Base-by-base conservation (phyloP, 2,888 invertebrate genomes). In the Miltochrista miniata region DNA sequence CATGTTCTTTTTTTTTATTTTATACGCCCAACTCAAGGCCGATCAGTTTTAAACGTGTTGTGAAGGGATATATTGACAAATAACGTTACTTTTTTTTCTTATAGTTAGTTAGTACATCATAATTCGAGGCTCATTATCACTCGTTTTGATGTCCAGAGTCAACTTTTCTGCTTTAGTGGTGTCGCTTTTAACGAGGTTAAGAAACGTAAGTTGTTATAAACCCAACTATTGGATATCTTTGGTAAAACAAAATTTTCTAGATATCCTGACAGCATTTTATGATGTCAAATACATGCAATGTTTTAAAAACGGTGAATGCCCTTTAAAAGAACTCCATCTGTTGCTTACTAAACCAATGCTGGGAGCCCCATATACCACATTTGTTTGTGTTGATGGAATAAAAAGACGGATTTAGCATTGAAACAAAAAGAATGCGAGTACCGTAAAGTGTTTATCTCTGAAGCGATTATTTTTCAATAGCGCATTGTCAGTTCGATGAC, bases 11-110 rank as follows among this genome's bases (percentile, higher is more conserved):
- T 61, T 63, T 60, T 68, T 62, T 70, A 72, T 64, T 65, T 64
- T 51, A 24, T 24, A 24, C 5, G 18, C 59, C 47, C 53, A 44
- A 55, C 48, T 69, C 72, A 72, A 72, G 72, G 72, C 67, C 74
- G 54, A 45, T 54, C 51, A 46, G 56, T 60, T 49, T 49, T 53
- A 14, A 49, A 63, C 37, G 39, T 24, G 47, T 38, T 18, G 58
- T 54, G 54, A 64, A 64, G 68, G 65, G 56, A 58, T 54, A 55
- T 45, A 41, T 50, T 41, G 18, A 45, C 30, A 40, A 44, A 45
- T 39, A 24, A 33, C n/a, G 31, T 52, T 54, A 48, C 45, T 35
- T 47, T 44, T 52, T 11, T 45, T 31, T 42, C 18, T 40, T 24
- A 43, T 46, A 13, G 8, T 36, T 36, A 12, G 10, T 38, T 38